Conservation (phyloP, 2,888 invertebrate genomes). For the Cataglyphis rosenhaueri region DNA sequence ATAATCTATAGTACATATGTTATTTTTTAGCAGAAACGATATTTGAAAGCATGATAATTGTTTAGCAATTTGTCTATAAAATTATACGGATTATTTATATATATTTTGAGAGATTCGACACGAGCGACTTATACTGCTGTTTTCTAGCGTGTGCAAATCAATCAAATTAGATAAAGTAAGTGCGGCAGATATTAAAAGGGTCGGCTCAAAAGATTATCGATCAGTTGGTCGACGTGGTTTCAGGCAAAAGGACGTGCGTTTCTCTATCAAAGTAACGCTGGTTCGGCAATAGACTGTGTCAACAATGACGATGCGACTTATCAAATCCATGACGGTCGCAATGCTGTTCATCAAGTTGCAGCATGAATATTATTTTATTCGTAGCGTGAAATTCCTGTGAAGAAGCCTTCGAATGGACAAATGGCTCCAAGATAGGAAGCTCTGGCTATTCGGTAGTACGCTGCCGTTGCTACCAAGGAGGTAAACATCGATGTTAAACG, state of each 20-base stretch:
- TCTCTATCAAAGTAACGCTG: conserved; percentile 29
- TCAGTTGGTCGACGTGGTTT: conserved; percentile 40
- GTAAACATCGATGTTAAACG: conserved; percentile 85
- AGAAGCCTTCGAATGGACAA: conserved; percentile 91
- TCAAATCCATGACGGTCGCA: conserved; percentile 38
- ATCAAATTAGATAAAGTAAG: conserved; percentile 6
- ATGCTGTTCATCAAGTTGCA: conserved; percentile 48
- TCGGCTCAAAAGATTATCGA: conserved; percentile 40
- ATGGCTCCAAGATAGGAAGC: conserved; percentile 96
- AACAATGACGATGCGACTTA: conserved; percentile 61
- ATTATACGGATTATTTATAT: not conserved
- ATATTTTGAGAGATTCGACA: not conserved
- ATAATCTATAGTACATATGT: not conserved
- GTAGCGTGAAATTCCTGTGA: conserved; percentile 56
- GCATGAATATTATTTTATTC: conserved; percentile 27
- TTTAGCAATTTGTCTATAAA: not conserved
- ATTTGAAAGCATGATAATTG: not conserved
- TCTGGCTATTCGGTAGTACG: conserved; percentile 96
- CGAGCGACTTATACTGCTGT: not conserved
- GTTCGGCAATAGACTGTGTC: conserved; percentile 35
- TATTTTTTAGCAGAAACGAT: not conserved
- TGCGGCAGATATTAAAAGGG: conserved; percentile 2
- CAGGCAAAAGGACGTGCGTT: conserved; percentile 20
- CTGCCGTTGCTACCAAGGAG: conserved; percentile 93
- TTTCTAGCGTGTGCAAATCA: not conserved